Base-by-base conservation (phyloP, 1,140 invertebrate genomes). In the Dufourea novaeangliae region DNA sequence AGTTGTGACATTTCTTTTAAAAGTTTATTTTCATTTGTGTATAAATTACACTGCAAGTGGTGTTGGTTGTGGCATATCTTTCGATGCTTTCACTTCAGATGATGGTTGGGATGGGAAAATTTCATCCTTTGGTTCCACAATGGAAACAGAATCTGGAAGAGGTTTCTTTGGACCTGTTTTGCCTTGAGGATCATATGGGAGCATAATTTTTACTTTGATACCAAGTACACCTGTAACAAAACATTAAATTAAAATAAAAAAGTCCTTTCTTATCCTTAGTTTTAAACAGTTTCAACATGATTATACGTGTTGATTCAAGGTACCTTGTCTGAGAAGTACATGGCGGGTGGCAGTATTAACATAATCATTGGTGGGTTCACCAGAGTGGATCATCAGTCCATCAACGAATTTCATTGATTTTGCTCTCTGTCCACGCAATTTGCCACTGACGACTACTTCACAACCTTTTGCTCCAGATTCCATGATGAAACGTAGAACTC, bases 331-430 rank as follows among this genome's bases (percentile, higher is more conserved):
- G 22, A 99, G 95, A 79, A 99, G 94, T 27, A 99, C 99, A 92
- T 99, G 99, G 86, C 99, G 94, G 44, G 99, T 99, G 72, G 99
- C 99, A 34, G 97, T 97, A 90, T 99, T 98, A 22, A 99, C 98
- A 89, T 99, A 99, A 84, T 99, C 98, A 91, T 98, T 98, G 87
- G 97, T 98, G 32, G 99, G 99, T 91, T 99, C 98, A 91, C 99
- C 99, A 89, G 97, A 98, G 93, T 99, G 99, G 90, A 99, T 99
- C 99, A 99, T 99, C 29, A 99, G 94, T 71, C 99, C 99, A 92
- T 99, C 99, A 72, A 99, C 98, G 92, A 99, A 99, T 93, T 99
- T 99, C 99, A 99, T 99, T 22, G 98, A 98, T 93, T 99, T 99
- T 75, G 99, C 99, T 95, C 99, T 95, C 94, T 99, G 99, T 86